These are phyloP conservation scores for Ylistrum balloti DNA, from an alignment of 1,140 invertebrate genomes.

Conservation along the genomic window DNA sequence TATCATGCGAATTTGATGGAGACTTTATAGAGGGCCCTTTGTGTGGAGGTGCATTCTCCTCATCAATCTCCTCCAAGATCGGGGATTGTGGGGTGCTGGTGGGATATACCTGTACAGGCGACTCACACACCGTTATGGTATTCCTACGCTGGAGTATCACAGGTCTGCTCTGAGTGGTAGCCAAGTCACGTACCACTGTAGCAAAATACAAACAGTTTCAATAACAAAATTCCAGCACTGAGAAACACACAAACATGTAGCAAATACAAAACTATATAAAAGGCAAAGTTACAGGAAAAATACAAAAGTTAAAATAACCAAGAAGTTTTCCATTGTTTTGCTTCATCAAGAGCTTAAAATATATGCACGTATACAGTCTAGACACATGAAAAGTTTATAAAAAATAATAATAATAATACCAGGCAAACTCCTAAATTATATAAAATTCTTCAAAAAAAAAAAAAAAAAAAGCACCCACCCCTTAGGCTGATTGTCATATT, in stretches of 20 bases:
- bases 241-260: neutral
- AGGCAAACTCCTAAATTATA: too few relatives aligned
- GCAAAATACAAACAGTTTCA: constrained; percentile 38
- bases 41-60: constrained; percentile 60
- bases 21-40: constrained; percentile 56
- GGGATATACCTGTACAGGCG: constrained; percentile 64
- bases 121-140: constrained; percentile 82
- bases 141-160: constrained; percentile 77
- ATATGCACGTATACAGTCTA: too few relatives aligned
- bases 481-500: too few relatives aligned
- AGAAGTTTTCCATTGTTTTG: too few relatives aligned
- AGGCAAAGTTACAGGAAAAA: too few relatives aligned
- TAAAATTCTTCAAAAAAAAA: too few relatives aligned
- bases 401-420: too few relatives aligned
- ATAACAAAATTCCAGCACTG: too few relatives aligned
- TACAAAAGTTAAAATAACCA: too few relatives aligned
- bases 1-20: constrained; percentile 42
- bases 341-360: too few relatives aligned
- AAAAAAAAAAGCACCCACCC: too few relatives aligned
- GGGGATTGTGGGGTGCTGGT: constrained; percentile 44
- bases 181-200: constrained; percentile 61
- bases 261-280: neutral
- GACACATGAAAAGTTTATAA: too few relatives aligned
- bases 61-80: constrained; percentile 38
- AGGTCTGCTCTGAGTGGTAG: constrained; percentile 55